Conservation (phyloP, 2,797 vertebrate genomes). For the Rallus crepitans region DNA sequence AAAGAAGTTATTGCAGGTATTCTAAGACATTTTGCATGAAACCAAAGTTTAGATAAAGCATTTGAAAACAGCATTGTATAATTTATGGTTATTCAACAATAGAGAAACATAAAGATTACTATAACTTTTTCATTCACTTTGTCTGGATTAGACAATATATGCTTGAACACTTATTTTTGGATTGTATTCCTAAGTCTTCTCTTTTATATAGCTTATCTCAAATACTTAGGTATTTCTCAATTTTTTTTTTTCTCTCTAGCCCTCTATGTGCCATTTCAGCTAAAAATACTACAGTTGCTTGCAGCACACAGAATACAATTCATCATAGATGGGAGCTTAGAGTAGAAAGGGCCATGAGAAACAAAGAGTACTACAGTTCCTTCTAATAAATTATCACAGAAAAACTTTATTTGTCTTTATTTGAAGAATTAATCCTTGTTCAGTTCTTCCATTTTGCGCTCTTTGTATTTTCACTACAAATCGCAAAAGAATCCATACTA, state of each 20-base stretch:
- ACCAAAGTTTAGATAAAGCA: neutral
- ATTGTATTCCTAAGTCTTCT: neutral
- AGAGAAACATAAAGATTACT: neutral
- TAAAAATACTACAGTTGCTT: neutral
- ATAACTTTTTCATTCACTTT: neutral
- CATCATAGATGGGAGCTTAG: neutral
- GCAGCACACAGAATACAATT: neutral
- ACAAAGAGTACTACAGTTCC: neutral
- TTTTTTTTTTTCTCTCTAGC: neutral
- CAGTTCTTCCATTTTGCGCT: neutral
- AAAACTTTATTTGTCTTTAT: neutral
- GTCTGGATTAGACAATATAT: neutral
- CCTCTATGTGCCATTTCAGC: neutral
- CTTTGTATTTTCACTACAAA: neutral
- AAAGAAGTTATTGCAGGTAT: neutral
- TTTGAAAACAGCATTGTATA: neutral
- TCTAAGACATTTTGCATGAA: neutral
- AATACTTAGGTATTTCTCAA: neutral
- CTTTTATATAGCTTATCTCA: neutral
- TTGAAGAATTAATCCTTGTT: neutral
- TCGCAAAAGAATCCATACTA: neutral
- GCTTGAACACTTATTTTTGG: neutral
- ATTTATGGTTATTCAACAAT: neutral
- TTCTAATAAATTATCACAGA: neutral
- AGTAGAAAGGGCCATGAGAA: neutral